Evolutionary conservation across 2,113 vertebrate species (phyloP), one percentile per base, ranked within the genome.

Genomic region (Ammospiza caudacuta): DNA sequence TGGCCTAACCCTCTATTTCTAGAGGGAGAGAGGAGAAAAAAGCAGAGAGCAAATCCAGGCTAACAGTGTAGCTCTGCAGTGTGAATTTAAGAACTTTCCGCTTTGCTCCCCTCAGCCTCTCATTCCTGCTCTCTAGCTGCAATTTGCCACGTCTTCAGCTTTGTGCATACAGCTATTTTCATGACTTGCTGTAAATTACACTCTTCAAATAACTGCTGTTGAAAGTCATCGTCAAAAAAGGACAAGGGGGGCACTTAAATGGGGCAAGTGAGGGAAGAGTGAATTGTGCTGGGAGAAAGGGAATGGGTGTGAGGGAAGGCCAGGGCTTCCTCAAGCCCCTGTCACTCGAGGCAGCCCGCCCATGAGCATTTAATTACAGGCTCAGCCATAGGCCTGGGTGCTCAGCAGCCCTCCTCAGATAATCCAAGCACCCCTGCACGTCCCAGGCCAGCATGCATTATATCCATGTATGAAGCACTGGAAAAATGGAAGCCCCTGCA

Each of bases 1-100:
- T 89, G 92, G 70, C 87, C 83, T 95, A 94, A 52, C 93, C 87
- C 85, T 81, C 67, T 93, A 87, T 95, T 95, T 96, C 91, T 93
- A 74, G 93, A 85, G 85, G 72, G 61, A 80, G 83, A 94, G 80
- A 90, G 89, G 46, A 92, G 63, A 75, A 96, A 85, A 95, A 95
- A 79, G 47, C 70, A 49, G 61, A 77, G 85, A 86, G 70, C 67
- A 94, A 89, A 95, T 93, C 80, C 87, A 94, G 83, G 83, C 86
- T 92, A 89, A 74, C 73, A n/a, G 24, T 59, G 39, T 17, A 47
- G 79, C 9, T 89, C 39, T 93, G 92, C 80, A 74, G 16, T 4
- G 24, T 74, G 89, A 74, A 86, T 93, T 90, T 83, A 86, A 87
- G 86, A 92, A 93, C 76, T 64, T 92, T 90, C 89, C 67, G 43